These are phyloP conservation scores for Steatornis caripensis DNA, from an alignment of 2,113 vertebrate species.

Conservation along the genomic window DNA sequence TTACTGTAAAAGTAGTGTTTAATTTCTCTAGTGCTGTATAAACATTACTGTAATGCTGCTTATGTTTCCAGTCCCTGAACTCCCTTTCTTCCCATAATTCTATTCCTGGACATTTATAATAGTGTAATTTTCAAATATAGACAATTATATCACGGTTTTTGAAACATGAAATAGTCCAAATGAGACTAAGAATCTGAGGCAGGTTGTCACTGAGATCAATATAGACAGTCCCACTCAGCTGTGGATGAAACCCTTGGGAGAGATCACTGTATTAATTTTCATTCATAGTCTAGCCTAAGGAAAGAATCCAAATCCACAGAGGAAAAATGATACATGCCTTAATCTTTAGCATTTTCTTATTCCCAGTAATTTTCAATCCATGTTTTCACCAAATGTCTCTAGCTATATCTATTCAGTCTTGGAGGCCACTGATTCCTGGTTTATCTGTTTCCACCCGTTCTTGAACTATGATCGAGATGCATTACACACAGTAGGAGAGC, in stretches of 20 bases:
- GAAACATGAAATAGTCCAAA: neutral
- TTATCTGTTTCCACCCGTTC: neutral
- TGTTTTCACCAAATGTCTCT: neutral
- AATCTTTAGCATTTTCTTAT: neutral
- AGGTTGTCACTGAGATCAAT: neutral
- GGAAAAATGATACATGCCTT: neutral
- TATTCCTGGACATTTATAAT: neutral
- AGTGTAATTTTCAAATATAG: neutral
- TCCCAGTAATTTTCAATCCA: neutral
- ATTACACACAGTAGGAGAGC: neutral
- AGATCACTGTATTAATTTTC: neutral
- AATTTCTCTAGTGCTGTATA: neutral
- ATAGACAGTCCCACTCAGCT: neutral
- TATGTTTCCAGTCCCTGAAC: neutral
- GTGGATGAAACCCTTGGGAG: neutral
- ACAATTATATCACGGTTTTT: neutral
- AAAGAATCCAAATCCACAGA: neutral
- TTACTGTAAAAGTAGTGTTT: neutral
- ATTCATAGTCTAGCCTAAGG: neutral
- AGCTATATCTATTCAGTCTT: neutral
- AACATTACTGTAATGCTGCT: neutral
- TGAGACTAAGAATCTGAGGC: neutral
- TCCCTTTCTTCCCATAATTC: neutral
- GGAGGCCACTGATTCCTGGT: neutral
- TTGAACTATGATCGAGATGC: neutral